These are phyloP conservation scores for Takifugu flavidus DNA, from an alignment of 2,113 vertebrate species.

Conservation along the genomic window DNA sequence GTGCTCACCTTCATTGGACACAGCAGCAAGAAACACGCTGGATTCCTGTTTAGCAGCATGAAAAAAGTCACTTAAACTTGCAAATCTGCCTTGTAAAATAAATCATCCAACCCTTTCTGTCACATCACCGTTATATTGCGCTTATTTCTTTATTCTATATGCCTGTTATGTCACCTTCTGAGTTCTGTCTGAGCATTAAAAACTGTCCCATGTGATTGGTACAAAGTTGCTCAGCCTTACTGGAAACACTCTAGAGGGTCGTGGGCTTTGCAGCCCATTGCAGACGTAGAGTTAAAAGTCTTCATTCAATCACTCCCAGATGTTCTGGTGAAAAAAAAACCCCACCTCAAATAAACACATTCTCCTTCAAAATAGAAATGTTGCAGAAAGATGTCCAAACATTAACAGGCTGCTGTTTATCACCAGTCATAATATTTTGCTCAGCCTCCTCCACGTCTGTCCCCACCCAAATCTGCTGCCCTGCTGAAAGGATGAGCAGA, in stretches of 20 bases:
- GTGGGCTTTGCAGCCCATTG: not conserved
- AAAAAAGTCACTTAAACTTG: too few relatives aligned
- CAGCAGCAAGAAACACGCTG: too few relatives aligned
- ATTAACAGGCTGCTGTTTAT: slow-evolving; percentile 65
- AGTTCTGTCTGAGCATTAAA: too few relatives aligned
- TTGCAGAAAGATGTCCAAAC: slow-evolving; percentile 67
- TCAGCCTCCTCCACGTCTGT: slow-evolving; percentile 50
- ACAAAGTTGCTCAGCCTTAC: too few relatives aligned
- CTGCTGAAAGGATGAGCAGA: slow-evolving; percentile 59
- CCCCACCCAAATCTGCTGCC: slow-evolving; percentile 42
- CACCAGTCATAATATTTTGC: slow-evolving; percentile 68
- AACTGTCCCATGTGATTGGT: too few relatives aligned
- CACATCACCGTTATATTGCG: too few relatives aligned
- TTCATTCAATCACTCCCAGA: slow-evolving; percentile 50
- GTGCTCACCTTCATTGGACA: too few relatives aligned
- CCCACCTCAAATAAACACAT: slow-evolving; percentile 38
- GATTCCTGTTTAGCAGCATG: too few relatives aligned
- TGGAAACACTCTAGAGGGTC: not conserved
- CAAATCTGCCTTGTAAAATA: too few relatives aligned
- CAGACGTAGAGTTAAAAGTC: not conserved
- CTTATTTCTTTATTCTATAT: too few relatives aligned
- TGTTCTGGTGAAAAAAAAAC: slow-evolving; percentile 34
- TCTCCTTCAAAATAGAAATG: slow-evolving; percentile 51
- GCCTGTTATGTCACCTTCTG: too few relatives aligned
- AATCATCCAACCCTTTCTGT: too few relatives aligned